Evolutionary conservation across 2,888 invertebrate genomes (phyloP).

Genomic region (Cordilura impudica): DNA sequence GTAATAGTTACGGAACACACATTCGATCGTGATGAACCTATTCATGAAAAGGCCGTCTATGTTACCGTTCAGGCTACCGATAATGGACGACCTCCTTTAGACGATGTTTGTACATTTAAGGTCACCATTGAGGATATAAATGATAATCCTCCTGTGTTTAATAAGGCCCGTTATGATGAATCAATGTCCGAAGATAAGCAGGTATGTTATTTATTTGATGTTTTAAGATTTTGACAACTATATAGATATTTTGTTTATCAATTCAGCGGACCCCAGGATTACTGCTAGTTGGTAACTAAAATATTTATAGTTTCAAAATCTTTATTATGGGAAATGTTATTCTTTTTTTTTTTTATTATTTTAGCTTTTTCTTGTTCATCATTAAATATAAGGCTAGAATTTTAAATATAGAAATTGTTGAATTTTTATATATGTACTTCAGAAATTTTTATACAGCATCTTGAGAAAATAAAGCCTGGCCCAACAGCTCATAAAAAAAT

Average conservation of each 20-base stretch:
- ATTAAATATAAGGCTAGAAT: no score
- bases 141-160: slow-evolving; percentile 84
- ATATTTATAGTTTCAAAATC: slow-evolving; percentile 4
- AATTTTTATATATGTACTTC: no score
- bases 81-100: slow-evolving; percentile 92
- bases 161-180: slow-evolving; percentile 82
- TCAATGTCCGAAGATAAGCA: slow-evolving; percentile 90
- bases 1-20: slow-evolving; percentile 86
- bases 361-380: no score
- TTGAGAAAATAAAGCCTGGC: no score
- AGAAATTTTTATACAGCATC: no score
- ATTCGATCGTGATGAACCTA: slow-evolving; percentile 94
- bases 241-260: slow-evolving; percentile 57
- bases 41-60: slow-evolving; percentile 88
- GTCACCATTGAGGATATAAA: slow-evolving; percentile 94
- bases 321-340: background rate
- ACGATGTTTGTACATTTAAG: slow-evolving; percentile 95
- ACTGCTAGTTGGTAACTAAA: slow-evolving; percentile 69
- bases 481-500: no score
- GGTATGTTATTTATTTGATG: slow-evolving; percentile 75
- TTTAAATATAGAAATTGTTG: no score
- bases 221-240: slow-evolving; percentile 3
- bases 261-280: slow-evolving; percentile 74
- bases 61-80: slow-evolving; percentile 95
- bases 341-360: background rate